These are phyloP conservation scores for Coptotermes formosanus DNA, from an alignment of 1,140 invertebrate species.

Conservation along the genomic window DNA sequence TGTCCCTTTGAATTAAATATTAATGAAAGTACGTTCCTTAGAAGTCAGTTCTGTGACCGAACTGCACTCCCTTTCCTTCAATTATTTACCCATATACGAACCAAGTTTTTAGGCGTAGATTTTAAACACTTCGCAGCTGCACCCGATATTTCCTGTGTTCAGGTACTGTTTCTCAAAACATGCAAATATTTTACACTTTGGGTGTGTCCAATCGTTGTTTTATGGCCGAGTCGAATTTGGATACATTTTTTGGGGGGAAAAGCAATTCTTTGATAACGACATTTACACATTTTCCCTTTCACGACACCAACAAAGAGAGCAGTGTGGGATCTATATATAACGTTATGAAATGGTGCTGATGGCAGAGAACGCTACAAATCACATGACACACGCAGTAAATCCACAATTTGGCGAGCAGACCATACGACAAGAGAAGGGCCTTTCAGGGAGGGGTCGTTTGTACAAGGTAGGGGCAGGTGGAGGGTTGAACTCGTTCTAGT, in stretches of 20 bases:
- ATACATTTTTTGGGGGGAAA: not conserved
- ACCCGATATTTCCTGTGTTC: not conserved
- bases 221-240: slow-evolving; percentile 27
- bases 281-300: not conserved
- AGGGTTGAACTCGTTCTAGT: not conserved
- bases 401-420: not conserved
- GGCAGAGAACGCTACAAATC: not conserved
- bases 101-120: not conserved
- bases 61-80: not conserved
- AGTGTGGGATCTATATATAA: not conserved
- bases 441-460: not conserved
- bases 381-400: not conserved
- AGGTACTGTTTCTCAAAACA: not conserved
- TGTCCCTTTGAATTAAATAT: not conserved
- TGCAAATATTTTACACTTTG: slow-evolving; percentile 20
- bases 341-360: slow-evolving; percentile 18
- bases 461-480: not conserved
- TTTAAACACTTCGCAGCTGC: not conserved
- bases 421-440: not conserved
- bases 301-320: not conserved
- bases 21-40: not conserved
- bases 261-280: not conserved
- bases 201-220: slow-evolving; percentile 30
- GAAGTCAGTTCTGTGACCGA: not conserved
- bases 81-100: not conserved